Evolutionary conservation across 2,113 vertebrate genomes (phyloP).

Genomic region (Calyptomena viridis): DNA sequence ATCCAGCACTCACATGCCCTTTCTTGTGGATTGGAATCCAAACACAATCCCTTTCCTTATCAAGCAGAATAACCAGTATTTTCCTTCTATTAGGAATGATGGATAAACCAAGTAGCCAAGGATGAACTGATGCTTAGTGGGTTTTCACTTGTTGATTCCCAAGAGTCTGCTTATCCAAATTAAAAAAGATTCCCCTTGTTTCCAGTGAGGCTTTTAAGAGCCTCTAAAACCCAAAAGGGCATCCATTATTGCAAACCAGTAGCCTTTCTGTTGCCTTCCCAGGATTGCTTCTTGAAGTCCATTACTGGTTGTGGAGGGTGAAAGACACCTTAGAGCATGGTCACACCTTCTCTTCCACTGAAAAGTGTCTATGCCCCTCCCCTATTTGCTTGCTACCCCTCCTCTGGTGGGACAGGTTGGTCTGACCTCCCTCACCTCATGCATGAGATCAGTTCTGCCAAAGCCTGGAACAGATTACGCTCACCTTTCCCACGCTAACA

Average conservation of each 20-base stretch:
- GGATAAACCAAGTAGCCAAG: background rate
- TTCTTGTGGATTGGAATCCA: background rate
- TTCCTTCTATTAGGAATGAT: background rate
- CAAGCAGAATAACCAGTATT: background rate
- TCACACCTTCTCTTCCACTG: background rate
- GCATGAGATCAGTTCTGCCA: background rate
- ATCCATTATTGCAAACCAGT: background rate
- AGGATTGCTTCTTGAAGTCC: background rate
- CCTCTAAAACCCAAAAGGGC: background rate
- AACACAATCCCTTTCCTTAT: accelerated
- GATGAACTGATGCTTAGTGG: background rate
- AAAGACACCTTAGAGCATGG: background rate
- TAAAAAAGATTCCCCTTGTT: background rate
- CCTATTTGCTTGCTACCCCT: background rate
- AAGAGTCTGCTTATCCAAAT: background rate
- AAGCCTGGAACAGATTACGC: background rate
- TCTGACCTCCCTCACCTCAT: background rate
- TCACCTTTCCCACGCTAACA: background rate
- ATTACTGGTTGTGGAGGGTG: background rate
- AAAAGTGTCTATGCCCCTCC: background rate
- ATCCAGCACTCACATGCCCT: background rate
- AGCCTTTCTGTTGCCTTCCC: background rate
- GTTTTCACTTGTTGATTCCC: background rate
- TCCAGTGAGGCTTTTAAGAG: background rate
- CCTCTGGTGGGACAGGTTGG: background rate